Conservation (phyloP, 2,113 vertebrate species). For the Notarius lentiginosus region DNA sequence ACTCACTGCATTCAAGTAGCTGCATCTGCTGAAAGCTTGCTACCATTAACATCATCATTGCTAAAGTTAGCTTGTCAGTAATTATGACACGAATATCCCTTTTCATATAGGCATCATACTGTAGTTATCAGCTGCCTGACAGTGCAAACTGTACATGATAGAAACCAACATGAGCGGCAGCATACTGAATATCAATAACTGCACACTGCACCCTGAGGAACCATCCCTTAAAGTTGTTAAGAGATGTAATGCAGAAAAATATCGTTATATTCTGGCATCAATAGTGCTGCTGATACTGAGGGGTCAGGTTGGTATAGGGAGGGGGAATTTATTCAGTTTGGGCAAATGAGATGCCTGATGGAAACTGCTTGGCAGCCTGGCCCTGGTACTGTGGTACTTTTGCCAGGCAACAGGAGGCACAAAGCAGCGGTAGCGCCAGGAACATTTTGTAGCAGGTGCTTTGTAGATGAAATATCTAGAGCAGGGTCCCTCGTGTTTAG, state of each 20-base stretch:
- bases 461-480: neutral
- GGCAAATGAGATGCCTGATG: neutral
- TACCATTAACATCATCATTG: neutral
- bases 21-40: neutral
- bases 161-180: neutral
- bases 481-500: neutral
- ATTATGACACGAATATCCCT: neutral
- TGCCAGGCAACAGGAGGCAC: constrained; percentile 22
- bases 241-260: neutral
- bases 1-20: neutral
- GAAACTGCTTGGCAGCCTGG: constrained; percentile 17
- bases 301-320: neutral
- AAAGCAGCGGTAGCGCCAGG: neutral
- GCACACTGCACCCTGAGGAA: neutral
- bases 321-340: neutral
- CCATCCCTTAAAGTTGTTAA: neutral
- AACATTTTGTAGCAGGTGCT: constrained; percentile 23
- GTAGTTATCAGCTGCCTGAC: constrained; percentile 1
- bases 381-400: neutral
- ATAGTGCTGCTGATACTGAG: neutral
- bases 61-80: neutral
- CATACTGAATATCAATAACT: neutral
- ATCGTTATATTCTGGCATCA: neutral
- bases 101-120: neutral
- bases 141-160: neutral